Evolutionary conservation across 2,888 invertebrate genomes (phyloP).

Genomic region (Antheraea assamensis): DNA sequence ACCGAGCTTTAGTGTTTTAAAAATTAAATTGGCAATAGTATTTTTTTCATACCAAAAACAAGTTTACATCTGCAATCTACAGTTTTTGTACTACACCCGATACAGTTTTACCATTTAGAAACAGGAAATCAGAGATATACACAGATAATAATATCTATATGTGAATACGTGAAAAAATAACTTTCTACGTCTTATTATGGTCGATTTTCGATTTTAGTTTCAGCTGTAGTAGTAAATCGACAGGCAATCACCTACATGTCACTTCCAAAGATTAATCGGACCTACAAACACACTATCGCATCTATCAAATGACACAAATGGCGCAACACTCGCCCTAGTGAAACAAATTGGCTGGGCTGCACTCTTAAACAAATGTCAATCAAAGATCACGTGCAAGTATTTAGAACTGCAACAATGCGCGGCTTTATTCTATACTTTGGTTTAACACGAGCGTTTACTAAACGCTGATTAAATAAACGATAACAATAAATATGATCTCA

Average conservation of each 20-base stretch:
- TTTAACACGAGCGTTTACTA: background rate
- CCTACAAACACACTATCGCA: background rate
- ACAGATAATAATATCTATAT: too few relatives aligned
- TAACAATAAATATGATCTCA: background rate
- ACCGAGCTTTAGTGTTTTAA: too few relatives aligned
- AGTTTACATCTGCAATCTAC: too few relatives aligned
- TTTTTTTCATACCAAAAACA: too few relatives aligned
- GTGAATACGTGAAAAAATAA: too few relatives aligned
- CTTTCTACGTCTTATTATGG: too few relatives aligned
- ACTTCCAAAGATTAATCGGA: background rate
- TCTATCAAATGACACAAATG: slow-evolving; percentile 8
- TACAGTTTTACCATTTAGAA: too few relatives aligned
- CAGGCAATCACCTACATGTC: slow-evolving; percentile 6
- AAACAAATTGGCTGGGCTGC: slow-evolving; percentile 22
- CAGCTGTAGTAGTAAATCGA: background rate
- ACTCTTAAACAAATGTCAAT: slow-evolving; percentile 15
- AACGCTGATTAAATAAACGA: background rate
- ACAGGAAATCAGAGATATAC: too few relatives aligned
- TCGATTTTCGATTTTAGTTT: too few relatives aligned
- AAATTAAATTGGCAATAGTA: too few relatives aligned
- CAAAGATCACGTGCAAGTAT: slow-evolving; percentile 14
- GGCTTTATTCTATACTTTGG: background rate
- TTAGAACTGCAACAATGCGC: slow-evolving; percentile 10
- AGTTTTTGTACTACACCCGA: too few relatives aligned
- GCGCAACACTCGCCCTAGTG: slow-evolving; percentile 15